Percentiles rank a stretch among this genome's conserved stretches.
phyloP scores from a whole-genome alignment of 2,113 vertebrate species.

The Perca schrenkii region DNA sequence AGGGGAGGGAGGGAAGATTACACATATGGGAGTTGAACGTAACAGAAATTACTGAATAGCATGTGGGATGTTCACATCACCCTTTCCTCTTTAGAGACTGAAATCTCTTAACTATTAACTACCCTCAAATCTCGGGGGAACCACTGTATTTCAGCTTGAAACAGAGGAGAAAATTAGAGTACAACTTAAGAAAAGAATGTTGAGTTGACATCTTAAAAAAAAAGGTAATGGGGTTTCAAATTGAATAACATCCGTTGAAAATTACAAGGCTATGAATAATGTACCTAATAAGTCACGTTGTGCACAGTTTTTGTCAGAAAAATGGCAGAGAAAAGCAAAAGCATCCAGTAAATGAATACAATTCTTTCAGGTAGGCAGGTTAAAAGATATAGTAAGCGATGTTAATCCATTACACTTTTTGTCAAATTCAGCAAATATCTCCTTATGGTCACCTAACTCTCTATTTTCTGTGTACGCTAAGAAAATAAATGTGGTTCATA shows the following conservation, averaged over 20 bases:
- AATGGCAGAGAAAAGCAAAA: slow-evolving; percentile 6
- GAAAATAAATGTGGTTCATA: too few species aligned
- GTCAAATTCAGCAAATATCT: too few species aligned
- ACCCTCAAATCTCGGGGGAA: background rate
- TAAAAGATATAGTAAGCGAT: too few species aligned
- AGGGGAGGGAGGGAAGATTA: background rate
- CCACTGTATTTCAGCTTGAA: slow-evolving; percentile 2
- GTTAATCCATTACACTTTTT: too few species aligned
- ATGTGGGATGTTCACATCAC: slow-evolving; percentile 1
- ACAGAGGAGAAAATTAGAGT: background rate
- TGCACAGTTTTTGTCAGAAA: background rate
- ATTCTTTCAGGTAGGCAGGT: background rate
- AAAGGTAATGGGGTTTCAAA: background rate
- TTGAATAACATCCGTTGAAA: slow-evolving; percentile 19
- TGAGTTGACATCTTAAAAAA: background rate
- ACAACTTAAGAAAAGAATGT: slow-evolving; percentile 1
- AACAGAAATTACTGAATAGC: background rate
- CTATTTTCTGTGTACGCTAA: too few species aligned
- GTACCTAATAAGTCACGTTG: background rate
- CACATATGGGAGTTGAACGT: background rate
- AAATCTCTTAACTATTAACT: slow-evolving; percentile 1
- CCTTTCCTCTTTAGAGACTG: background rate
- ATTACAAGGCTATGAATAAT: slow-evolving; percentile 5
- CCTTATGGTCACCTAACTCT: too few species aligned
- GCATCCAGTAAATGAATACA: background rate